A percentile compares a stretch with the other conserved stretches of the same genome.
Conservation (phyloP, 1,140 invertebrate genomes). For the Lutraria rhynchaena region DNA sequence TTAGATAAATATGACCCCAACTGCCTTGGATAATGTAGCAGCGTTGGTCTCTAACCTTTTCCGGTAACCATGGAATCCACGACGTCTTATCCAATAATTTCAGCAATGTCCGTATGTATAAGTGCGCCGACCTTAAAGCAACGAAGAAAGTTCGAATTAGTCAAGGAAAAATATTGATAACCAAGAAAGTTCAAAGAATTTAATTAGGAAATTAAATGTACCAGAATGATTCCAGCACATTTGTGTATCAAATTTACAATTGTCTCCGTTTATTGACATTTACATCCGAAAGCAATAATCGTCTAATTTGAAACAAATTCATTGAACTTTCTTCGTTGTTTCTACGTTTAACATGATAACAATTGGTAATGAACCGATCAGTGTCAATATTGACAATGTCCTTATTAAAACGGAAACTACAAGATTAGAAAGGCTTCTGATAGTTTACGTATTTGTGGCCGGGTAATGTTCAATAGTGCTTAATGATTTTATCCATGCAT, state of each 20-base stretch:
- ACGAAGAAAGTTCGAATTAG: conserved; percentile 59
- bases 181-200: conserved; percentile 54
- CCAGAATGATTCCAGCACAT: no score
- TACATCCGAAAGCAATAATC: neutral
- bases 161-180: conserved; percentile 12
- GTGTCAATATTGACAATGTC: conserved; percentile 42
- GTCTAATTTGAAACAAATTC: neutral
- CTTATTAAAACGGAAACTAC: conserved; percentile 35
- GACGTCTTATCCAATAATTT: neutral
- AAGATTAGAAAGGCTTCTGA: conserved; percentile 22
- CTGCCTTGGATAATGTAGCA: no score
- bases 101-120: neutral
- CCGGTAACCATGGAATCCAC: no score
- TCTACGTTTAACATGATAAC: conserved; percentile 33
- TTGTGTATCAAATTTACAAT: no score
- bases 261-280: no score
- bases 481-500: no score
- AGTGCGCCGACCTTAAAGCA: conserved; percentile 50
- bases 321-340: conserved; percentile 61
- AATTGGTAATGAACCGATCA: conserved; percentile 32
- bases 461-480: conserved; percentile 38
- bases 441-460: conserved; percentile 14
- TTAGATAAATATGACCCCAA: no score
- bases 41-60: no score
- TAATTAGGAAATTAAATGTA: conserved; percentile 3